Evolutionary conservation across 2,797 vertebrate genomes (phyloP).

Genomic region (Onychomys torridus): DNA sequence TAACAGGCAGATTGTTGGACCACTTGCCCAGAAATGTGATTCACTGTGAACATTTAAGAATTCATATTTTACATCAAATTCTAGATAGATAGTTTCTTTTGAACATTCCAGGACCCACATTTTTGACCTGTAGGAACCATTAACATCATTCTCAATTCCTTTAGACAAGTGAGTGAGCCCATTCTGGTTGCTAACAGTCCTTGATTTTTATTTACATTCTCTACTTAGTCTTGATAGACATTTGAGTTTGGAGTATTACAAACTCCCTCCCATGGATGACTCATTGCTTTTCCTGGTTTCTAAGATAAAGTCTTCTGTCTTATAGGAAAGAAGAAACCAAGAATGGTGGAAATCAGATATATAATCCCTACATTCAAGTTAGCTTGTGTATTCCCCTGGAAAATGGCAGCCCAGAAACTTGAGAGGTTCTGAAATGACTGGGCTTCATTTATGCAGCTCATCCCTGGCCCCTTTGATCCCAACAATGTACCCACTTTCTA

Average conservation of each 20-base stretch:
- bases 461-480: neutral
- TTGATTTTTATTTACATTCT: neutral
- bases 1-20: neutral
- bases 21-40: neutral
- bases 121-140: neutral
- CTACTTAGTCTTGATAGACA: neutral
- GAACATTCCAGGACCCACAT: neutral
- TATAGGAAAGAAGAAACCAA: neutral
- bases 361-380: neutral
- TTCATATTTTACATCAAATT: constrained; percentile 20
- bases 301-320: neutral
- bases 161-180: neutral
- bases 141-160: no score
- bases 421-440: neutral
- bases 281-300: constrained; percentile 20
- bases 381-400: neutral
- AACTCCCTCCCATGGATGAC: neutral
- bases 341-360: neutral
- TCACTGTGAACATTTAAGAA: neutral
- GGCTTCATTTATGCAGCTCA: neutral
- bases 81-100: constrained; percentile 1
- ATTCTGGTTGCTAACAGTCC: neutral
- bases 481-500: neutral
- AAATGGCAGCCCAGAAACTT: neutral
- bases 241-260: neutral